Evolutionary conservation across 2,113 vertebrate species (phyloP).

Genomic region (Ancistrus triradiatus): DNA sequence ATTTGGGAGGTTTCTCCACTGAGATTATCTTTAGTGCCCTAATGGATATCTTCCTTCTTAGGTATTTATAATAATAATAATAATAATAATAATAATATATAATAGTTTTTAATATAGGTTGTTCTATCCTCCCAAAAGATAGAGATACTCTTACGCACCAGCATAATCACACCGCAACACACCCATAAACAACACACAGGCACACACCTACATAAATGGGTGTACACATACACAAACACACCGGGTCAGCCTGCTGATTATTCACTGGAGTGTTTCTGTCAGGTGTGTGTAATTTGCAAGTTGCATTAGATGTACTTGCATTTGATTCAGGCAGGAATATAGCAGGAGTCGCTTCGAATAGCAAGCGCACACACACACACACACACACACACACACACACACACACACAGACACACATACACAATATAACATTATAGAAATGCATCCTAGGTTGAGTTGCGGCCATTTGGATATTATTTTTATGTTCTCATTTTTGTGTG

Average conservation of each 20-base stretch:
- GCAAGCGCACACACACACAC: neutral
- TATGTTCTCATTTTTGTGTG: neutral
- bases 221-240: conserved; percentile 28
- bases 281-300: conserved; percentile 44
- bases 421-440: conserved; percentile 1
- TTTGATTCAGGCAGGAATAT: conserved; percentile 6
- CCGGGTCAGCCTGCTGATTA: conserved; percentile 22
- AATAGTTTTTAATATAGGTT: too few species aligned
- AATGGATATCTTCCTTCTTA: too few species aligned
- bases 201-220: conserved; percentile 22
- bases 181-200: neutral
- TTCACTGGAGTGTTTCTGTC: conserved; percentile 27
- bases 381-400: conserved; percentile 5
- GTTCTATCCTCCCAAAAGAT: too few species aligned
- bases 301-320: conserved; percentile 9
- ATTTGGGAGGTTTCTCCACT: too few species aligned
- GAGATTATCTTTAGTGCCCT: too few species aligned
- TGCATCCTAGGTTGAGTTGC: neutral
- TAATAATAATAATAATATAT: too few species aligned
- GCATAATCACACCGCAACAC: neutral
- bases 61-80: too few species aligned
- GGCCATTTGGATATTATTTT: conserved; percentile 19
- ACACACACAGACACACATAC: conserved; percentile 50
- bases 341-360: neutral
- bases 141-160: too few species aligned